phyloP scores from a whole-genome alignment of 2,113 vertebrate species.

The Thinocorus orbignyianus region DNA sequence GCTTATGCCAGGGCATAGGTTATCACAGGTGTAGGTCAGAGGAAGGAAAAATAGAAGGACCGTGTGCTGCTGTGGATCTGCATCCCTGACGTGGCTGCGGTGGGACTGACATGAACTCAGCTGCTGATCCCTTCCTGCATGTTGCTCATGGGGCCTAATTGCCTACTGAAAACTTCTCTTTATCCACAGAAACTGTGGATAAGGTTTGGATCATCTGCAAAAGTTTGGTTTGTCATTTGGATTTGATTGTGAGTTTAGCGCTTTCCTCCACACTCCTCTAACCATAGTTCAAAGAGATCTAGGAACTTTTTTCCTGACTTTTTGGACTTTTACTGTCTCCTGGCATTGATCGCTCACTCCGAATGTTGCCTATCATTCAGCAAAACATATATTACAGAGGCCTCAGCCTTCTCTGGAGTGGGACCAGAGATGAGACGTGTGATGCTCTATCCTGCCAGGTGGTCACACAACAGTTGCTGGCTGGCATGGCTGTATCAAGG shows the following conservation, averaged over 20 bases:
- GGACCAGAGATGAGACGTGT: background rate
- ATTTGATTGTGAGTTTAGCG: background rate
- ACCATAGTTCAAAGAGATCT: background rate
- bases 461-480: rapidly evolving
- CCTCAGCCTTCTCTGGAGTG: background rate
- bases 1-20: background rate
- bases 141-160: background rate
- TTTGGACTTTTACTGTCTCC: background rate
- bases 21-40: background rate
- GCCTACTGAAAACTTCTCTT: background rate
- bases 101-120: background rate
- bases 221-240: background rate
- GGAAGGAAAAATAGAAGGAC: background rate
- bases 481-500: rapidly evolving
- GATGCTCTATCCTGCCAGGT: background rate
- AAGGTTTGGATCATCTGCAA: background rate
- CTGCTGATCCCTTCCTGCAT: background rate
- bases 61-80: background rate
- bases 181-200: background rate
- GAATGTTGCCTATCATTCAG: background rate
- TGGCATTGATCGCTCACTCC: background rate
- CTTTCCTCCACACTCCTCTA: no score
- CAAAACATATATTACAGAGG: background rate
- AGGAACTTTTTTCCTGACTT: background rate
- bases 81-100: background rate